Evolutionary conservation across 2,888 invertebrate genomes (phyloP).

Genomic region (Apodemia mormo): DNA sequence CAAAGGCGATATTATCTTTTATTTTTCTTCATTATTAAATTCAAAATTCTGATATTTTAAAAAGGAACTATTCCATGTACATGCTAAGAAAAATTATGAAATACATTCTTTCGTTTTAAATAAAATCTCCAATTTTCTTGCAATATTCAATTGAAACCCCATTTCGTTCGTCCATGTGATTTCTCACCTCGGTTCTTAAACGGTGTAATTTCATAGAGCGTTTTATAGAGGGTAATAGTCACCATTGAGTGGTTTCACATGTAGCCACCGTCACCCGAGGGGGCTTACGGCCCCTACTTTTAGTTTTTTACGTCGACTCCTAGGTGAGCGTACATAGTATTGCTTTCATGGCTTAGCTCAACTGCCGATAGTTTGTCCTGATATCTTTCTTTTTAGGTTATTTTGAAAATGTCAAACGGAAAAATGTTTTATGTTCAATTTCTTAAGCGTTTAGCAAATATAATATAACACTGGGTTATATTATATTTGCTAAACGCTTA

Average conservation of each 20-base stretch:
- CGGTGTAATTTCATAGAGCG: constrained; percentile 36
- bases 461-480: too few species aligned
- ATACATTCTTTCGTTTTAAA: neutral
- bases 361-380: constrained; percentile 5
- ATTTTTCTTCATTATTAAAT: too few species aligned
- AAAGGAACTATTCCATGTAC: too few species aligned
- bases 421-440: too few species aligned
- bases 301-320: constrained; percentile 62
- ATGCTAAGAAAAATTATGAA: too few species aligned
- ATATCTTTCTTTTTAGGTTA: constrained; percentile 13
- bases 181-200: constrained; percentile 32
- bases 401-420: neutral
- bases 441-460: too few species aligned
- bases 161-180: constrained; percentile 23
- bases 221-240: constrained; percentile 49
- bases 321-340: constrained; percentile 57
- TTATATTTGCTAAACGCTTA: too few species aligned
- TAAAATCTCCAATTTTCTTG: neutral
- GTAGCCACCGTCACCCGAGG: constrained; percentile 58
- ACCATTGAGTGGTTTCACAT: constrained; percentile 71
- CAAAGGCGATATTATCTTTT: too few species aligned
- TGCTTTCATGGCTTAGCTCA: constrained; percentile 48
- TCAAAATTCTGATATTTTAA: too few species aligned
- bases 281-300: constrained; percentile 54
- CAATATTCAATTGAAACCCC: neutral